Evolutionary conservation across 2,113 vertebrate genomes (phyloP).

Genomic region (Rhynchomys soricoides): DNA sequence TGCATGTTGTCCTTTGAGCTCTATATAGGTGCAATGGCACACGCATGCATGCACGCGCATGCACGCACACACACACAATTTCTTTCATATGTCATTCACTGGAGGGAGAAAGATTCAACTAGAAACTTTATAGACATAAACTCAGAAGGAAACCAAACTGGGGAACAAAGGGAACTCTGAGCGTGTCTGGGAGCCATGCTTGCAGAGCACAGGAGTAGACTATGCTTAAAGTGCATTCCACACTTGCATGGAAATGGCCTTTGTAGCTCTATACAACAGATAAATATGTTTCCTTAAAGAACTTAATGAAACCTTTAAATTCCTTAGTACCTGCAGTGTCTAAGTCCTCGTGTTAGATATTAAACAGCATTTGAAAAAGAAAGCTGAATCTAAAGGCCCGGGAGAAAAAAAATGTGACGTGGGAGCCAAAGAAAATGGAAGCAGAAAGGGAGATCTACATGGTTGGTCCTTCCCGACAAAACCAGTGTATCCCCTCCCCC

Average conservation of each 20-base stretch:
- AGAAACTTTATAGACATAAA: not conserved
- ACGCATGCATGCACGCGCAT: too few species aligned
- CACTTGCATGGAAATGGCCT: not conserved
- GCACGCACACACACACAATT: not conserved
- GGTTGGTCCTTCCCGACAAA: not conserved
- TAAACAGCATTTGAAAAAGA: constrained; percentile 14
- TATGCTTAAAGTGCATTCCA: not conserved
- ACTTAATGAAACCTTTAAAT: not conserved
- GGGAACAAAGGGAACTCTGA: not conserved
- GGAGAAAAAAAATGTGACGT: constrained; percentile 14
- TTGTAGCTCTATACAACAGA: not conserved
- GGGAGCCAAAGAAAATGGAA: not conserved
- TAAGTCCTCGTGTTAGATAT: not conserved
- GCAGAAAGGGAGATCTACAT: not conserved
- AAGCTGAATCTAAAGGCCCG: constrained; percentile 25
- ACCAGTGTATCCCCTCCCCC: not conserved
- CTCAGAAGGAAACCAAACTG: not conserved
- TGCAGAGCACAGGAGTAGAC: too few species aligned
- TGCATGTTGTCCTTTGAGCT: not conserved
- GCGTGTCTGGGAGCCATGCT: too few species aligned
- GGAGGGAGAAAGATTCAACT: not conserved
- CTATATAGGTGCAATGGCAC: too few species aligned
- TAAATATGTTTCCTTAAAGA: not conserved
- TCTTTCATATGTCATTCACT: not conserved
- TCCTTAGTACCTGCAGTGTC: not conserved